Percentiles rank a stretch among this genome's conserved stretches.
phyloP scores from a whole-genome alignment of 92 coral and sea anemone species.

The Paramuricea clavata region DNA sequence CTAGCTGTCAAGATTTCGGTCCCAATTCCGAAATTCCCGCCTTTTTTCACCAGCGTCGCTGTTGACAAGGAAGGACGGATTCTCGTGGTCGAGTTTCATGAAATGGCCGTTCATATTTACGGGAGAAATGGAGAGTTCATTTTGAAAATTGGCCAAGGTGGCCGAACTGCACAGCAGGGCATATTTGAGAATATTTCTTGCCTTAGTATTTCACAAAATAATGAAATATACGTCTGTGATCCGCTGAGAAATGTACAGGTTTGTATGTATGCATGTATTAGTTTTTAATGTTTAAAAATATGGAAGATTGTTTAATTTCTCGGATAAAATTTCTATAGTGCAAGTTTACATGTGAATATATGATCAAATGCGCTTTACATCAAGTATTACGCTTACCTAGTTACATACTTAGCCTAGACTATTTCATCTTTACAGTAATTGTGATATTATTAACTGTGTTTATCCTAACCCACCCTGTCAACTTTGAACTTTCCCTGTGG shows the following conservation, averaged over 20 bases:
- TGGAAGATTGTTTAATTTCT: too few species aligned
- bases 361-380: too few species aligned
- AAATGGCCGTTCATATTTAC: slow-evolving; percentile 90
- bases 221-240: slow-evolving; percentile 28
- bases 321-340: too few species aligned
- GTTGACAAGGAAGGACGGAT: slow-evolving; percentile 81
- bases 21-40: slow-evolving; percentile 36
- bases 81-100: slow-evolving; percentile 91
- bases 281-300: too few species aligned
- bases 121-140: slow-evolving; percentile 82
- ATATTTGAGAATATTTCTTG: slow-evolving; percentile 24
- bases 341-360: too few species aligned
- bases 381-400: too few species aligned
- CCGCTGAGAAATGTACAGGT: slow-evolving; percentile 32
- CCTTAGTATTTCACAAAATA: background rate
- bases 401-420: too few species aligned
- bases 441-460: too few species aligned
- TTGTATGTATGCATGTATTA: background rate
- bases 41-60: slow-evolving; percentile 65
- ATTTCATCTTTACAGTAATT: too few species aligned
- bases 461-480: too few species aligned
- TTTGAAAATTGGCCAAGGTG: slow-evolving; percentile 85
- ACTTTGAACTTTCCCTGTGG: too few species aligned
- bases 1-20: slow-evolving; percentile 56
- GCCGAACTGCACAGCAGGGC: slow-evolving; percentile 7